Conservation (phyloP, 2,113 vertebrate species). For the Toxotes chatareus region DNA sequence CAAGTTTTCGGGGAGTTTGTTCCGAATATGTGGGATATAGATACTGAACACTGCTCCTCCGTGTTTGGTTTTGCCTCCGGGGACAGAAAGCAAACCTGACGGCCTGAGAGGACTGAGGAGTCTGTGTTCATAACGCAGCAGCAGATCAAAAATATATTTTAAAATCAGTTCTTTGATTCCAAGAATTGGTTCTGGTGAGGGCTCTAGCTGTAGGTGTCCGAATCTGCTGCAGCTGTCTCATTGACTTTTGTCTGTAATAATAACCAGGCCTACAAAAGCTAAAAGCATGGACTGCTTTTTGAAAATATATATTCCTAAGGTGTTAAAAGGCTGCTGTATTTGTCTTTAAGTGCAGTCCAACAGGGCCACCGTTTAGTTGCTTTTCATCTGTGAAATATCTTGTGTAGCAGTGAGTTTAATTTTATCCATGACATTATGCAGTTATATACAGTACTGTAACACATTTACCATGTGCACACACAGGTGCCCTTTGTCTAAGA, state of each 20-base stretch:
- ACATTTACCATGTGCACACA: background rate
- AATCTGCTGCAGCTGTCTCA: slow-evolving; percentile 1
- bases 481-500: background rate
- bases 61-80: background rate
- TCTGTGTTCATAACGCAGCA: background rate
- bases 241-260: background rate
- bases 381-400: background rate
- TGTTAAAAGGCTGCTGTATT: background rate
- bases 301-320: background rate
- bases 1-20: background rate
- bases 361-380: background rate
- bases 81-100: background rate
- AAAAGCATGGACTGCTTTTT: background rate
- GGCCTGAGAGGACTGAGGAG: background rate
- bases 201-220: background rate
- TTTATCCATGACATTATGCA: background rate
- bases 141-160: slow-evolving; percentile 10
- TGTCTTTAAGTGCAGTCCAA: background rate
- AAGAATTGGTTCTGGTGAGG: background rate
- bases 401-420: background rate
- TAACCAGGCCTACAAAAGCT: background rate
- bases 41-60: background rate
- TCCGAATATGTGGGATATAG: background rate
- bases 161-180: background rate
- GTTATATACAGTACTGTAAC: background rate